These are phyloP conservation scores for Greenwoodochromis staneri DNA, from an alignment of 2,113 vertebrate species.

Conservation along the genomic window DNA sequence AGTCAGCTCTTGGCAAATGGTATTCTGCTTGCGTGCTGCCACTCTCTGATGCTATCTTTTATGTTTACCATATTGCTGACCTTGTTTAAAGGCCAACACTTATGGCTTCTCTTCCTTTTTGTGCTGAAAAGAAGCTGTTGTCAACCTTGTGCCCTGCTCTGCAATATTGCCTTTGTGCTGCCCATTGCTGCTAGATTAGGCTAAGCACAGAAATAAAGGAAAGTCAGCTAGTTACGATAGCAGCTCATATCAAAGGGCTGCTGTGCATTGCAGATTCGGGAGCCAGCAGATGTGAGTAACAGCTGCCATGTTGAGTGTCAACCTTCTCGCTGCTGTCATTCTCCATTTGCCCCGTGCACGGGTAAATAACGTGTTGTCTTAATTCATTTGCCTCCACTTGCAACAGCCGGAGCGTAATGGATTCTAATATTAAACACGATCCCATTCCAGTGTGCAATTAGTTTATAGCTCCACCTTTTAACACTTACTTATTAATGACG, in stretches of 20 bases:
- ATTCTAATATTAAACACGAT: conserved; percentile 63
- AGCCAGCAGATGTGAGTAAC: conserved; percentile 67
- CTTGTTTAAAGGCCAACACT: conserved; percentile 4
- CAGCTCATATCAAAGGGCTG: conserved; percentile 60
- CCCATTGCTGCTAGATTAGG: conserved; percentile 6
- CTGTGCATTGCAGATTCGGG: conserved; percentile 37
- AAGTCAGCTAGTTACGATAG: conserved; percentile 53
- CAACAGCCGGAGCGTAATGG: conserved; percentile 59
- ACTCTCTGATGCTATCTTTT: background rate
- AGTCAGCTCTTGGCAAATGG: background rate
- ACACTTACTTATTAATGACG: conserved; percentile 55
- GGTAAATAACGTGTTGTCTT: conserved; percentile 68
- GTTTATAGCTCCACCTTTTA: conserved; percentile 67
- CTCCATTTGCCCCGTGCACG: conserved; percentile 48
- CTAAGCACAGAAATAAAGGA: background rate
- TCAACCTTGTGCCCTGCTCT: background rate
- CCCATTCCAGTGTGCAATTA: conserved; percentile 63
- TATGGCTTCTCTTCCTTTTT: background rate
- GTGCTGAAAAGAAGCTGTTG: background rate
- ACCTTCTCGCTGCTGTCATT: conserved; percentile 53
- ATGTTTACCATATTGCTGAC: background rate
- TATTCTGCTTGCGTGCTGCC: background rate
- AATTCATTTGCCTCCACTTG: conserved; percentile 58
- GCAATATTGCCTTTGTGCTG: background rate
- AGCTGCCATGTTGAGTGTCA: conserved; percentile 61